A percentile compares a stretch with the other conserved stretches of the same genome.
These are phyloP conservation scores for Thunnus maccoyii DNA, from an alignment of 2,113 vertebrate species.

Conservation along the genomic window DNA sequence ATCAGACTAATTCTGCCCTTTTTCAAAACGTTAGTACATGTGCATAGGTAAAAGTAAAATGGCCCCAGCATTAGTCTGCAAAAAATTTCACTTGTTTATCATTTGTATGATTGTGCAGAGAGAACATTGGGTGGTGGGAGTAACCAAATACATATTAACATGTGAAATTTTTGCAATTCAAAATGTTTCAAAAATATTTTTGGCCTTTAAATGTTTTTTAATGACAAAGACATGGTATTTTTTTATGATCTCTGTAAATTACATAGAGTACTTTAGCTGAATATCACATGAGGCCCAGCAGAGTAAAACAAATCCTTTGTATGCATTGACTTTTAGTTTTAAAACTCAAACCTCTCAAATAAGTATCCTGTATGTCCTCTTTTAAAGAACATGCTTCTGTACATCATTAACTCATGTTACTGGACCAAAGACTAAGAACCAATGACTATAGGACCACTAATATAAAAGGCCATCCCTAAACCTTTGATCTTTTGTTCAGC, in stretches of 20 bases:
- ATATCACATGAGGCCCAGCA: neutral
- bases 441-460: conserved; percentile 27
- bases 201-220: too few relatives aligned
- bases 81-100: neutral
- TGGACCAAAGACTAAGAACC: conserved; percentile 44
- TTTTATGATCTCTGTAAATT: neutral
- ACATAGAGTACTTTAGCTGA: neutral
- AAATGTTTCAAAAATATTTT: neutral
- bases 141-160: neutral
- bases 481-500: conserved; percentile 78
- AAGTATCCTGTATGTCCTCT: neutral
- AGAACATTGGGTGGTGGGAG: neutral
- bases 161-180: neutral
- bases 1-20: neutral
- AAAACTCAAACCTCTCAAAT: conserved; percentile 23
- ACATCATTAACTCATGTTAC: conserved; percentile 68
- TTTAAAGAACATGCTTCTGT: conserved; percentile 44
- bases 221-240: neutral
- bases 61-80: neutral
- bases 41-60: neutral
- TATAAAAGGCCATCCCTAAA: conserved; percentile 54
- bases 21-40: neutral
- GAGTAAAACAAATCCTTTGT: neutral
- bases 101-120: neutral
- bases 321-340: conserved; percentile 9